Conservation (phyloP, 2,888 invertebrate species). For the Incurvaria masculella region DNA sequence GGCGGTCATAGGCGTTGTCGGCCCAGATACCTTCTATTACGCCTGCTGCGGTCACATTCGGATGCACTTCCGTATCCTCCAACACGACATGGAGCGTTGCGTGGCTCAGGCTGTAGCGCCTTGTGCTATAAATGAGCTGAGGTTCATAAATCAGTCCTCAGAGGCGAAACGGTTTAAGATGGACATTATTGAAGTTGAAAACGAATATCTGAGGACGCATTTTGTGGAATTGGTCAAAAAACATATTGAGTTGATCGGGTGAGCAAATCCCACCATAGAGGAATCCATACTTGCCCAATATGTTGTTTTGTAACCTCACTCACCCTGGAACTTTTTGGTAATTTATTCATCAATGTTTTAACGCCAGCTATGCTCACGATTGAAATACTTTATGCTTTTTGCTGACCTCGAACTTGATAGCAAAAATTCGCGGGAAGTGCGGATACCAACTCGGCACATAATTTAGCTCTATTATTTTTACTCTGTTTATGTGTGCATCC, state of each 20-base stretch:
- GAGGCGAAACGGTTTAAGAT: neutral
- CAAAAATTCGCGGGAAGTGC: too few species aligned
- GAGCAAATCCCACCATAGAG: too few species aligned
- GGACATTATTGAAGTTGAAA: neutral
- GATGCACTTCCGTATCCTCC: conserved; percentile 34
- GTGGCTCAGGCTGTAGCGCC: neutral
- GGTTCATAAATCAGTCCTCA: neutral
- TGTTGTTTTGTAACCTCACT: too few species aligned
- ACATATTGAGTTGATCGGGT: conserved; percentile 35
- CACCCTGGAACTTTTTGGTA: too few species aligned
- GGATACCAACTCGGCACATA: too few species aligned
- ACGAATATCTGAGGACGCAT: conserved; percentile 6
- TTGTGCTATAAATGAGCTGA: neutral
- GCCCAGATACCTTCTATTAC: conserved; percentile 30
- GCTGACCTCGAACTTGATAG: too few species aligned
- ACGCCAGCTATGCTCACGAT: too few species aligned
- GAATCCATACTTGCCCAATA: too few species aligned
- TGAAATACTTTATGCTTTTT: too few species aligned
- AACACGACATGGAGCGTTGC: conserved; percentile 22
- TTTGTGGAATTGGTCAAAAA: conserved; percentile 22
- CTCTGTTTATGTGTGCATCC: too few species aligned
- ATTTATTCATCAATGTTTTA: too few species aligned
- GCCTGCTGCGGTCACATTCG: conserved; percentile 29
- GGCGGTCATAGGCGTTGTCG: conserved; percentile 10
- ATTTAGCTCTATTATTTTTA: too few species aligned